Evolutionary conservation across 2,888 invertebrate species (phyloP).

Genomic region (Heterodera filipjevi): DNA sequence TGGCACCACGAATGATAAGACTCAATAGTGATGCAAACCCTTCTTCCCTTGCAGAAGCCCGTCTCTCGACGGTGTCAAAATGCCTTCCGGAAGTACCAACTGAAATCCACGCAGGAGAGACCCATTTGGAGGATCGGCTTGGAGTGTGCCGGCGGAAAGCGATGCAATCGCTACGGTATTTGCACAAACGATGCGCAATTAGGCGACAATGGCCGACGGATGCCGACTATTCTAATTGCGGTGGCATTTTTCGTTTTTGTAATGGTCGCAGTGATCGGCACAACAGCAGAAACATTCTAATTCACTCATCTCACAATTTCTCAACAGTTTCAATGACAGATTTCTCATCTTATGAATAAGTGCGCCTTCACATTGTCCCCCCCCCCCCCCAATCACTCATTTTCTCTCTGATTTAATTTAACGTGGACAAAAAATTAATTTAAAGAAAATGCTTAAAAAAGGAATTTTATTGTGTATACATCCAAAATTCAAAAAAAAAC

Average conservation of each 20-base stretch:
- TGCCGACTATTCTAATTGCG: constrained; percentile 11
- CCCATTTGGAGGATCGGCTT: constrained; percentile 63
- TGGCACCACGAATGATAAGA: too few species aligned
- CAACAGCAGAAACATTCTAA: constrained; percentile 32
- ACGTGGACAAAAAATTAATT: too few species aligned
- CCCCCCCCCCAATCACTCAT: too few species aligned
- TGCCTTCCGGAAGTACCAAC: constrained; percentile 61
- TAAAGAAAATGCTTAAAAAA: too few species aligned
- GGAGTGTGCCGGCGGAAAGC: constrained; percentile 63
- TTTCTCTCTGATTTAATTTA: too few species aligned
- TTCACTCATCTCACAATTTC: background rate
- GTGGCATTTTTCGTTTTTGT: constrained; percentile 30
- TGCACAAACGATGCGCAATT: constrained; percentile 49
- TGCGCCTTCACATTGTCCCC: too few species aligned
- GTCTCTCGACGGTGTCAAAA: constrained; percentile 61
- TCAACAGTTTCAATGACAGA: too few species aligned
- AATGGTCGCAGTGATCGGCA: constrained; percentile 32
- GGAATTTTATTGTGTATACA: too few species aligned
- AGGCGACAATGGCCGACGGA: constrained; percentile 13
- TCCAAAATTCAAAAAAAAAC: too few species aligned
- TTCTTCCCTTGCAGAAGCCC: constrained; percentile 56
- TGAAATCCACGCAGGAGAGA: constrained; percentile 49
- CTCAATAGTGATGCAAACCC: too few species aligned
- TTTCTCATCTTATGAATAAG: too few species aligned
- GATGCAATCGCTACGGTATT: constrained; percentile 64